These are phyloP conservation scores for Peromyscus eremicus DNA, from an alignment of 2,797 vertebrate species.

Conservation along the genomic window DNA sequence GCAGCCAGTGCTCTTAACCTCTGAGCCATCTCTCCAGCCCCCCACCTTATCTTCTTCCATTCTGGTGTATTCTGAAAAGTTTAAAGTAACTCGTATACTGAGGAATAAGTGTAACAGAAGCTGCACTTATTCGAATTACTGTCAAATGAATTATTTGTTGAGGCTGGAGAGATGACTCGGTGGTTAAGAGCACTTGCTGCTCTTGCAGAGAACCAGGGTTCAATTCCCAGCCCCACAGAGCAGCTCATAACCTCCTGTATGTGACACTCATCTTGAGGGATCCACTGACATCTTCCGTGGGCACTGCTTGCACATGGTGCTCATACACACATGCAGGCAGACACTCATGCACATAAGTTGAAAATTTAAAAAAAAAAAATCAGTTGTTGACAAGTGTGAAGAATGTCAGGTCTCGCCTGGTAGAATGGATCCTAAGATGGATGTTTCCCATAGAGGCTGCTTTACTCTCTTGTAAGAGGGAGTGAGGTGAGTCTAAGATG, in stretches of 20 bases:
- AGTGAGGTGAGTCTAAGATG: not conserved
- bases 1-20: not conserved
- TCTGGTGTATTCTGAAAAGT: not conserved
- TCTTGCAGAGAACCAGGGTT: not conserved
- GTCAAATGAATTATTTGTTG: no score
- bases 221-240: not conserved
- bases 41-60: not conserved
- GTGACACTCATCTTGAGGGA: not conserved
- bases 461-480: accelerated
- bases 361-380: not conserved
- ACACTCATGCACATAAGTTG: not conserved
- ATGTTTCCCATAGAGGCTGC: accelerated
- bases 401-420: accelerated
- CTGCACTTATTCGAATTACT: not conserved
- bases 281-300: no score
- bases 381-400: no score
- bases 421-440: accelerated
- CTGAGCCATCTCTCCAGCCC: not conserved
- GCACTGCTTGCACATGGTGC: not conserved
- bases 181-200: not conserved
- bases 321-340: not conserved
- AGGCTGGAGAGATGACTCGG: not conserved
- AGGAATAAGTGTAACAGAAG: not conserved
- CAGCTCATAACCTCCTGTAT: not conserved
- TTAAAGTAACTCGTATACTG: not conserved